Evolutionary conservation across 2,888 invertebrate species (phyloP).

Genomic region (Epistrophe eligans): DNA sequence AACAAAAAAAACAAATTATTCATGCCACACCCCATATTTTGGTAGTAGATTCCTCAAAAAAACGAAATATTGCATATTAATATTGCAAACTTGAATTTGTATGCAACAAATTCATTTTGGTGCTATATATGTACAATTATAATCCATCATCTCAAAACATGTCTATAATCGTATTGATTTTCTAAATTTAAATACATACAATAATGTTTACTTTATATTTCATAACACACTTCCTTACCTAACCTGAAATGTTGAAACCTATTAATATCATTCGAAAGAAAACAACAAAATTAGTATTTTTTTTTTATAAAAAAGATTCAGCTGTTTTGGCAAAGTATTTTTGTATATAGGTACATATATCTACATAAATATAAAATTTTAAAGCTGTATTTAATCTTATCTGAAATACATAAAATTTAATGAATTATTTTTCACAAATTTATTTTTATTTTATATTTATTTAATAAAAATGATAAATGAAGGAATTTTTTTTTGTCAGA

Average conservation of each 20-base stretch:
- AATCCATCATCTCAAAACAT: no score
- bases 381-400: not conserved
- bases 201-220: not conserved
- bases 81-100: no score
- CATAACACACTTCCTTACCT: not conserved
- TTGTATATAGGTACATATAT: not conserved
- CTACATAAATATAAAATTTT: not conserved
- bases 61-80: no score
- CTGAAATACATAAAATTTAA: not conserved
- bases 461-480: slow-evolving; percentile 4
- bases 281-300: not conserved
- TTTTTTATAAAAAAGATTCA: not conserved
- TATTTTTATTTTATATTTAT: not conserved
- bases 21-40: no score
- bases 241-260: not conserved
- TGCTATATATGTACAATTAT: no score
- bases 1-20: no score
- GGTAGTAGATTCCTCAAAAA: no score
- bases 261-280: not conserved
- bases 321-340: not conserved
- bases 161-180: no score
- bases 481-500: not conserved
- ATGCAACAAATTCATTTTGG: no score
- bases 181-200: no score
- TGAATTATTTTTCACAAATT: not conserved